Evolutionary conservation across 2,797 vertebrate species (phyloP), one percentile per base, ranked within the genome.

Genomic region (Parauchenoglanis ngamensis): DNA sequence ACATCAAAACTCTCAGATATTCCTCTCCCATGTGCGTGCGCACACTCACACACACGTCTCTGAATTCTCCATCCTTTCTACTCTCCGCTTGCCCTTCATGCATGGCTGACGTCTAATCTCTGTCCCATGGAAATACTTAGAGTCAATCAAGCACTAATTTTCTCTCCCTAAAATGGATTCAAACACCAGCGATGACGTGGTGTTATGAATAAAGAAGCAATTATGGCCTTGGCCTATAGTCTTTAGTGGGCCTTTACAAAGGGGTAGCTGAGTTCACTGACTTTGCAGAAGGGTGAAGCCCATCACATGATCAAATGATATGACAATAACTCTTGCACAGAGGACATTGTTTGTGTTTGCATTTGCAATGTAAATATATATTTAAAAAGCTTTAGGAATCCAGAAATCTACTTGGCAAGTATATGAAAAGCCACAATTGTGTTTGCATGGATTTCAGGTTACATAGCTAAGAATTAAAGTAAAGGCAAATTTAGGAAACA

Each of bases 81-180:
- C 75, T 40, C 40, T 88, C 78, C 68, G 57, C 87, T 86, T 79
- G n/a, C 28, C 86, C 86, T 91, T 90, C 86, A 90, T 40, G 81
- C 89, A 44, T 90, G 89, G 70, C 76, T 83, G 73, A 81, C 81
- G 65, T 88, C 77, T 87, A 89, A 92, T 90, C 87, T 91, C 82
- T 84, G 59, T 90, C 73, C 75, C 87, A 89, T 90, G 87, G 89
- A 89, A 90, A 91, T 88, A 82, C 85, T 89, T 86, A 87, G 87
- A 75, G 85, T 87, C 90, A 89, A 85, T 88, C 78, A 76, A 75
- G 83, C 84, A 84, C 72, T 89, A 85, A 90, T 87, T 70, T 87
- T 54, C 78, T 87, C 83, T 85, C 56, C 76, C 86, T 84, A 86
- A 85, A 89, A 92, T 44, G 59, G 40, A 78, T 65, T 87, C 70